Base-by-base conservation (phyloP, 2,888 invertebrate genomes). In the Calameuta idolon region DNA sequence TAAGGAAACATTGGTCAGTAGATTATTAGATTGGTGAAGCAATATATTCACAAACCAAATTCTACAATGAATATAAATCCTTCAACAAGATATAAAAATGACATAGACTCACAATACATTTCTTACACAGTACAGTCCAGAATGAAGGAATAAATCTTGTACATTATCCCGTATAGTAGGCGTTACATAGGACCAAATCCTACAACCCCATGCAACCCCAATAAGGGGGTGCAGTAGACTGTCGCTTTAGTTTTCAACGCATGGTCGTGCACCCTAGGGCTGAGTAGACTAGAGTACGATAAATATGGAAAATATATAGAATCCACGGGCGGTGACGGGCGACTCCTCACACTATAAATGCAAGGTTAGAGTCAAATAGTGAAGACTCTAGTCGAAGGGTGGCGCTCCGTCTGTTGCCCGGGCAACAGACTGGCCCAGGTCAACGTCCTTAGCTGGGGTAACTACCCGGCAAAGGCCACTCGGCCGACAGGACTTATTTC, bases 351-450 rank as follows among this genome's bases (percentile, higher is more conserved):
- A 75, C 69, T 69, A 77, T 77, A 69, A 55, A 31, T 31, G 9
- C 55, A 55, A 55, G 55, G 55, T 55, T 55, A 55, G 55, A 55
- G 55, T 55, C 9, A 34, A 34, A 71, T 71, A 71, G 71, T 34
- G 33, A 30, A 75, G 77, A 78, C 78, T 78, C 35, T 78, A 78
- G 78, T 80, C 82, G 78, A 85, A 81, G 86, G 86, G 86, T 85
- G 85, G 81, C 81, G 84, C 83, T 83, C 85, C 35, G 78, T 78
- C 75, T 75, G 86, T 86, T 86, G 83, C 86, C 86, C 82, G 82
- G 86, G 85, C 81, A 85, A 86, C 86, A 81, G 83, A 83, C 83
- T 81, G 79, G 79, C 76, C 69, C 75, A 83, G 86, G 86, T 86
- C 84, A 86, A 85, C 81, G 86, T 68, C 85, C 85, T 37, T 34